These are phyloP conservation scores for Notarius quadriscutis DNA, from an alignment of 2,113 vertebrate species.

Conservation along the genomic window DNA sequence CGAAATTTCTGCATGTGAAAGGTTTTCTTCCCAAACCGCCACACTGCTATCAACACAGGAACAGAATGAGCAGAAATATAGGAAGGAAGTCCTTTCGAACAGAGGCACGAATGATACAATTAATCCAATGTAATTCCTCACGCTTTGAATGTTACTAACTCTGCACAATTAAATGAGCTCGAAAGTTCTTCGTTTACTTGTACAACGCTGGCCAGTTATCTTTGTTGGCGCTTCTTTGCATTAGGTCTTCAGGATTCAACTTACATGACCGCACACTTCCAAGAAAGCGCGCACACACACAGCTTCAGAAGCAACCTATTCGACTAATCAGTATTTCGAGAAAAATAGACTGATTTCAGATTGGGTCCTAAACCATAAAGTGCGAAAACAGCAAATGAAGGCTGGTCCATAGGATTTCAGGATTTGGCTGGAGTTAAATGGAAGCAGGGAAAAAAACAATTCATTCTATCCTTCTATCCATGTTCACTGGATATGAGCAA, in stretches of 20 bases:
- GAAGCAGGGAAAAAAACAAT: neutral
- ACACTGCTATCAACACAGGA: neutral
- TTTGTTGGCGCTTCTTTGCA: neutral
- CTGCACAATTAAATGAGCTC: neutral
- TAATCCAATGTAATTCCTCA: neutral
- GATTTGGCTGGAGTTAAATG: neutral
- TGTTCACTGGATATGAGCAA: too few species aligned
- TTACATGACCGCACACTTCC: neutral
- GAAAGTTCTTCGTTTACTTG: neutral
- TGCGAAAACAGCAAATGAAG: slow-evolving; percentile 15
- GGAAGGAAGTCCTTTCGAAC: neutral
- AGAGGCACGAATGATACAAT: neutral
- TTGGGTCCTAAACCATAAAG: slow-evolving; percentile 4
- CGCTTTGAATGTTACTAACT: neutral
- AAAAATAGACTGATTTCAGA: neutral
- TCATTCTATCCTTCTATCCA: too few species aligned
- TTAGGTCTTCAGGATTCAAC: neutral
- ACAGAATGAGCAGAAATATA: neutral
- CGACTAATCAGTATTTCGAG: neutral
- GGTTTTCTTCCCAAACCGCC: neutral
- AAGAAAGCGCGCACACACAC: neutral
- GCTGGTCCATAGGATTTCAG: neutral
- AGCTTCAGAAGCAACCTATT: neutral
- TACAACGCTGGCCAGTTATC: neutral
- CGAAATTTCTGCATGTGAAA: neutral